These are phyloP conservation scores for Anadara kagoshimensis DNA, from an alignment of 1,140 invertebrate genomes.

Conservation along the genomic window DNA sequence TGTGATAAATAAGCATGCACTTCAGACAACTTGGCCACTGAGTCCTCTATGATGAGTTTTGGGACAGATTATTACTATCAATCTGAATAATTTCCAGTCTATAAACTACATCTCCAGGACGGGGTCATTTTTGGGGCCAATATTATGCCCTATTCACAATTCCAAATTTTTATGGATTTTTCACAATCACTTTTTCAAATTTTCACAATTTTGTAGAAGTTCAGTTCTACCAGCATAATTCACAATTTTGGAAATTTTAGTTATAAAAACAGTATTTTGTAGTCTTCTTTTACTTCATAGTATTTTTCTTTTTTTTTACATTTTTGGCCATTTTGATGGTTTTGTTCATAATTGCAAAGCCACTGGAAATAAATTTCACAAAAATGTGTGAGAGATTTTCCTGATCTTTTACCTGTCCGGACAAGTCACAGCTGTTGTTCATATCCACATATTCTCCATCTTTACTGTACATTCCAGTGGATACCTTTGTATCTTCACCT, in stretches of 20 bases:
- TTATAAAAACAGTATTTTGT: neutral
- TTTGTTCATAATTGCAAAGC: neutral
- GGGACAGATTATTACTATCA: no score
- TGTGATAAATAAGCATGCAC: no score
- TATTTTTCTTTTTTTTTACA: neutral
- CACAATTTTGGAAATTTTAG: no score
- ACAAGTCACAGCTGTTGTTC: slow-evolving; percentile 84
- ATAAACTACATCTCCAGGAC: neutral
- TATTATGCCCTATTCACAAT: neutral
- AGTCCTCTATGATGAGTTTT: no score
- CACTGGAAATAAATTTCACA: neutral
- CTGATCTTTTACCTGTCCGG: slow-evolving; percentile 80
- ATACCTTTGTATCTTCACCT: slow-evolving; percentile 77
- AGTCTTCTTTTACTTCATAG: neutral
- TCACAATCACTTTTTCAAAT: no score
- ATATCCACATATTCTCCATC: slow-evolving; percentile 95
- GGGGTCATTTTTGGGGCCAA: neutral
- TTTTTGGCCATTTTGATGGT: neutral
- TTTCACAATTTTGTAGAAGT: neutral
- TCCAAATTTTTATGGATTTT: neutral
- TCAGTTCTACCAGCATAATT: neutral
- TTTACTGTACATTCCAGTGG: slow-evolving; percentile 92
- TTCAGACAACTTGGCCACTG: no score
- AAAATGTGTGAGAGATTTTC: no score
- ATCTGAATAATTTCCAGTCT: no score